Conservation (phyloP, 2,797 vertebrate genomes). For the Chromis chromis region DNA sequence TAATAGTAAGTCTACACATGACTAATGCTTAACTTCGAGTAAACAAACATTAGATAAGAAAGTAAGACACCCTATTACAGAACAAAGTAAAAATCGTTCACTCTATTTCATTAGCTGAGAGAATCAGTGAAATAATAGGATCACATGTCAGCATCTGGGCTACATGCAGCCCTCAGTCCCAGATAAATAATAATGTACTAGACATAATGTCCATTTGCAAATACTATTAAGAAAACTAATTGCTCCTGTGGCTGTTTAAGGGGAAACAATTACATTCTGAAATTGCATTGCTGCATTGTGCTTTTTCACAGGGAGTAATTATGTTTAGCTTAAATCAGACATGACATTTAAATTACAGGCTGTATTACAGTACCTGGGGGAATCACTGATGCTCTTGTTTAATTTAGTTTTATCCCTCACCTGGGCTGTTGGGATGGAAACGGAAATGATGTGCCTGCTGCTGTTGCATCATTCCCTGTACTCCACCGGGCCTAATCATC, state of each 20-base stretch:
- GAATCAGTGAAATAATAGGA: slow-evolving; percentile 50
- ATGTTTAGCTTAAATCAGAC: slow-evolving; percentile 48
- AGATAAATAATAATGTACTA: slow-evolving; percentile 37
- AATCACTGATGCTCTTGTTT: slow-evolving; percentile 26
- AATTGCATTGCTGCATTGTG: slow-evolving; percentile 15
- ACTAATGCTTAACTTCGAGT: neutral
- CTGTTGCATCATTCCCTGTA: slow-evolving; percentile 87
- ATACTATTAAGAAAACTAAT: slow-evolving; percentile 33
- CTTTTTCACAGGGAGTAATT: slow-evolving; percentile 39
- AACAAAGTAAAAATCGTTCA: slow-evolving; percentile 33
- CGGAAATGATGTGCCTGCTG: slow-evolving; percentile 82
- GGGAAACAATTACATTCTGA: slow-evolving; percentile 33
- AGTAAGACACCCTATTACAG: slow-evolving; percentile 12
- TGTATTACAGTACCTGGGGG: slow-evolving; percentile 19
- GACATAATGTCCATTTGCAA: slow-evolving; percentile 24
- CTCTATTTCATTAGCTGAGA: slow-evolving; percentile 55
- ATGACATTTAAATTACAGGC: slow-evolving; percentile 51
- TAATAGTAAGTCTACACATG: neutral
- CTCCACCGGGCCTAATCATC: slow-evolving; percentile 79
- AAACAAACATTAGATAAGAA: slow-evolving; percentile 3
- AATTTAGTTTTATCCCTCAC: slow-evolving; percentile 81
- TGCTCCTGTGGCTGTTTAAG: slow-evolving; percentile 12
- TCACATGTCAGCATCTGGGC: slow-evolving; percentile 37
- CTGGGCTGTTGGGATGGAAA: slow-evolving; percentile 86
- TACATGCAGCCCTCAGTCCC: slow-evolving; percentile 6